A percentile compares a stretch with the other conserved stretches of the same genome.
Conservation (phyloP, 2,113 vertebrate genomes). For the Tapirus terrestris region DNA sequence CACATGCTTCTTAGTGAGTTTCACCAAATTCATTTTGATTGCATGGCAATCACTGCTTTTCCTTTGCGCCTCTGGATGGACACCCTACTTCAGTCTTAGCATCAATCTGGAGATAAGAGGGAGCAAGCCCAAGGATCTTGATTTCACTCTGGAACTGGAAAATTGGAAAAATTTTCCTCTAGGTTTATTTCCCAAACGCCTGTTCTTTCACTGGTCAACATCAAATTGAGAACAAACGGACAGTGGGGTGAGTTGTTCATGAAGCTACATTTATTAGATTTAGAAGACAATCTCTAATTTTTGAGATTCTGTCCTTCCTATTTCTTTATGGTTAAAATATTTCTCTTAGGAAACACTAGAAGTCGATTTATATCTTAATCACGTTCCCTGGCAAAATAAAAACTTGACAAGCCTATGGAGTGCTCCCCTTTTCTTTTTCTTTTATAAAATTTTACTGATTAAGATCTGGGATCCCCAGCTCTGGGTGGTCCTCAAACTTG, state of each 20-base stretch:
- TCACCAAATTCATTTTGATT: not conserved
- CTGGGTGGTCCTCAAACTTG: not conserved
- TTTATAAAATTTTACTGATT: not conserved
- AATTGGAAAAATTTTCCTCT: not conserved
- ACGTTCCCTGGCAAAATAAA: not conserved
- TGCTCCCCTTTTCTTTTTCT: not conserved
- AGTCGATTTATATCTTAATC: not conserved
- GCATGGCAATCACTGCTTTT: not conserved
- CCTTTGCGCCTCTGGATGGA: not conserved
- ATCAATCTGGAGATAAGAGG: not conserved
- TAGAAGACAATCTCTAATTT: not conserved
- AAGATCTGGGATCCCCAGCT: not conserved
- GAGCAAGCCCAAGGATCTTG: not conserved
- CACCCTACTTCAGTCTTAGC: not conserved
- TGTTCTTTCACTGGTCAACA: not conserved
- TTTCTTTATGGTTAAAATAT: not conserved
- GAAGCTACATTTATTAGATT: not conserved
- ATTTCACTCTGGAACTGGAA: not conserved
- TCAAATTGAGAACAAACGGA: not conserved
- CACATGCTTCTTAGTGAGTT: not conserved
- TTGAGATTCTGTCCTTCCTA: not conserved
- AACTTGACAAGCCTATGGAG: not conserved
- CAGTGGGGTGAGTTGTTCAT: not conserved
- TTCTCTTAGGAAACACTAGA: not conserved
- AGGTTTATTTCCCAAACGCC: not conserved